Percentiles rank a stretch among this genome's conserved stretches.
Evolutionary conservation across 2,797 vertebrate genomes (phyloP).

Genomic region (Acrocephalus scirpaceus): DNA sequence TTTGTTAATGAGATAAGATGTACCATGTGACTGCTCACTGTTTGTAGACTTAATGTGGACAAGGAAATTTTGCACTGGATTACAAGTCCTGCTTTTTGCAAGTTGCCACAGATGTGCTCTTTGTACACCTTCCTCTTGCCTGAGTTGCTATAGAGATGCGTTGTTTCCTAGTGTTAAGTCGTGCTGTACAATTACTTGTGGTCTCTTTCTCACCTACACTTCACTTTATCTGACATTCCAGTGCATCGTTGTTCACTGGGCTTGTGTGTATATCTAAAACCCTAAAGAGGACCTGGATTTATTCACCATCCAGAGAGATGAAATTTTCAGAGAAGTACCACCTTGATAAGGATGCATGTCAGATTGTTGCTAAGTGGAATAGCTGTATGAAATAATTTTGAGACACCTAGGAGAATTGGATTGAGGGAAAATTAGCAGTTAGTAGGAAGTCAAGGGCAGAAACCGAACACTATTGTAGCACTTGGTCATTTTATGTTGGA

Average conservation of each 20-base stretch:
- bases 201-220: not conserved
- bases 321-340: not conserved
- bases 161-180: not conserved
- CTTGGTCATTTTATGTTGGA: not conserved
- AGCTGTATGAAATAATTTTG: not conserved
- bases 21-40: not conserved
- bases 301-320: not conserved
- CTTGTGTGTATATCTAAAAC: not conserved
- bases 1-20: not conserved
- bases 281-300: not conserved
- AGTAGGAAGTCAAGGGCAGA: not conserved
- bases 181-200: not conserved
- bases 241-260: not conserved
- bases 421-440: not conserved
- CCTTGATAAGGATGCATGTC: not conserved
- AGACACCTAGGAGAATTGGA: not conserved
- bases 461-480: not conserved
- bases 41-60: not conserved
- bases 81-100: not conserved
- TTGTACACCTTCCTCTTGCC: not conserved
- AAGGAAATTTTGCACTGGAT: not conserved
- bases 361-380: not conserved
- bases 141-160: not conserved
- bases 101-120: fast-evolving
- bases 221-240: not conserved